Conservation (phyloP, 2,797 vertebrate genomes). For the Cyprinodon diabolis region DNA sequence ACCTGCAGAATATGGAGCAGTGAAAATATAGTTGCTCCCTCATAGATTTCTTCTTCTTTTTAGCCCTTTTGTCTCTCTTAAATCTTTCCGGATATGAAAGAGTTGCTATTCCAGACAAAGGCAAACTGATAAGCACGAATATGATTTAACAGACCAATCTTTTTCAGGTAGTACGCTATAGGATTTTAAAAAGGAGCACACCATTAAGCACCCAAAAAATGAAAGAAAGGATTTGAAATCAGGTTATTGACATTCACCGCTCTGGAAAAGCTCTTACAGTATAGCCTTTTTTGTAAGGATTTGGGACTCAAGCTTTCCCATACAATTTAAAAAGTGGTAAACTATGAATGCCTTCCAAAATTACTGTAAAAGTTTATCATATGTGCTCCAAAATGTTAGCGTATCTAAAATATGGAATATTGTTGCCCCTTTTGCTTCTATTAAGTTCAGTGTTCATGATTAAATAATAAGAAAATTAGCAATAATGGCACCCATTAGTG, state of each 20-base stretch:
- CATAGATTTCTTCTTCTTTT: not conserved
- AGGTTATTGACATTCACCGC: no score
- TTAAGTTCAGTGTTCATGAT: not conserved
- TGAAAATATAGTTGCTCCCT: not conserved
- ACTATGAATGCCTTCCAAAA: not conserved
- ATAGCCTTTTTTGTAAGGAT: no score
- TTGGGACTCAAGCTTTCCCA: not conserved
- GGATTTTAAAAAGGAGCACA: no score
- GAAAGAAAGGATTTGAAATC: no score
- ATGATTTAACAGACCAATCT: no score
- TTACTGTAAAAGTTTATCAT: not conserved
- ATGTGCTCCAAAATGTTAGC: not conserved
- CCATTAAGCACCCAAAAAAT: not conserved
- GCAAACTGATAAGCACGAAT: not conserved
- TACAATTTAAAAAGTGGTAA: not conserved
- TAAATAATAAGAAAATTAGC: not conserved
- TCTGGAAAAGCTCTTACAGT: no score
- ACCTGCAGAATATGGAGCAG: constrained; percentile 3
- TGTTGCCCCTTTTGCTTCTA: not conserved
- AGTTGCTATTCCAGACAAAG: not conserved
- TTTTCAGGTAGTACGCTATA: not conserved
- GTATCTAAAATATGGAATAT: not conserved
- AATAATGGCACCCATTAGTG: not conserved
- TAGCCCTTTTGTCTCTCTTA: not conserved
- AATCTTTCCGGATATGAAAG: not conserved